phyloP scores from a whole-genome alignment of 2,113 vertebrate genomes.

The Sardina pilchardus region DNA sequence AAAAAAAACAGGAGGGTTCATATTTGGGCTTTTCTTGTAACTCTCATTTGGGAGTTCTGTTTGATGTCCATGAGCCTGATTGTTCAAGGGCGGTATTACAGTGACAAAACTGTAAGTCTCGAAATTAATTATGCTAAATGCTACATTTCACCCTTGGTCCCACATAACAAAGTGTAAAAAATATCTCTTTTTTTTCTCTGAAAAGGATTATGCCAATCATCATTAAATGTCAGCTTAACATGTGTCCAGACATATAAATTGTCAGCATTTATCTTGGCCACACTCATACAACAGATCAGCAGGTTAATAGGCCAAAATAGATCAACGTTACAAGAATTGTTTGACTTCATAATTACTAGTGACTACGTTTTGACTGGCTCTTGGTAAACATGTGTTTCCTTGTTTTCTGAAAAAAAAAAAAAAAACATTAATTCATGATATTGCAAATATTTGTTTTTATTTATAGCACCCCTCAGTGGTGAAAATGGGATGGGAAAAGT shows the following conservation, averaged over 20 bases:
- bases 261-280: neutral
- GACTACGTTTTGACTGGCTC: too few relatives aligned
- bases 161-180: constrained; percentile 4
- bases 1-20: neutral
- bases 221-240: neutral
- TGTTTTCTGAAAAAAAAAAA: too few relatives aligned
- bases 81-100: constrained; percentile 3
- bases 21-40: neutral
- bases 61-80: neutral
- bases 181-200: neutral
- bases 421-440: too few relatives aligned
- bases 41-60: neutral
- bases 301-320: neutral
- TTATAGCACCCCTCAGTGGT: too few relatives aligned
- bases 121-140: neutral
- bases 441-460: too few relatives aligned
- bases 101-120: neutral
- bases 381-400: too few relatives aligned
- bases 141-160: neutral
- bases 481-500: neutral
- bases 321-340: neutral
- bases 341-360: too few relatives aligned
- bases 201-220: neutral
- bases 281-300: neutral
- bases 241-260: neutral